Evolutionary conservation across 1,140 invertebrate species (phyloP).

Genomic region (Heliothis virescens): DNA sequence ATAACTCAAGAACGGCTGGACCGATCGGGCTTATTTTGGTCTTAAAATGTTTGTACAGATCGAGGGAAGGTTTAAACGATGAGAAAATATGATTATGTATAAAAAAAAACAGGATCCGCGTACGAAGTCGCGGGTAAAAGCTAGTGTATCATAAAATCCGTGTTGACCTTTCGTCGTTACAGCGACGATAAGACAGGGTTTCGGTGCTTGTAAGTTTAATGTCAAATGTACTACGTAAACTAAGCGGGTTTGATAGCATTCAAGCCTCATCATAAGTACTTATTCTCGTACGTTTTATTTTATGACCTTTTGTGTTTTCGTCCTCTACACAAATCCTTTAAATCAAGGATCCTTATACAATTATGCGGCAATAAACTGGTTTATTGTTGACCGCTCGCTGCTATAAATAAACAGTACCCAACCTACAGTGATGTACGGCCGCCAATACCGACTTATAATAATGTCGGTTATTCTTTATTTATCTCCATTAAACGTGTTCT

Average conservation of each 20-base stretch:
- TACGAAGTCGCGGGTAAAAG: too few species aligned
- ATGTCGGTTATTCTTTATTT: conserved; percentile 29
- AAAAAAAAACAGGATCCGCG: too few species aligned
- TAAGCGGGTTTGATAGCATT: conserved; percentile 37
- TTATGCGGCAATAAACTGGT: conserved; percentile 28
- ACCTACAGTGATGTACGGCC: neutral
- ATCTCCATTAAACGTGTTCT: conserved; percentile 20
- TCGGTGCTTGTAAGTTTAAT: conserved; percentile 46
- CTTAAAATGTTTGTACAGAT: too few species aligned
- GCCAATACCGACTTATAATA: neutral
- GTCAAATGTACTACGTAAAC: conserved; percentile 46
- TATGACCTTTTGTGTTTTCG: conserved; percentile 30
- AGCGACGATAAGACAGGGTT: conserved; percentile 34
- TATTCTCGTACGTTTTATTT: conserved; percentile 39
- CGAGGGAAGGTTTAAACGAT: too few species aligned
- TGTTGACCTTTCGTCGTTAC: conserved; percentile 48
- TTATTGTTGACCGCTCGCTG: conserved; percentile 23
- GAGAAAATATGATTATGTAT: too few species aligned
- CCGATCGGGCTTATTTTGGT: too few species aligned
- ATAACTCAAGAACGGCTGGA: too few species aligned
- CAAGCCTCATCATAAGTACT: conserved; percentile 15
- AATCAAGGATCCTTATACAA: conserved; percentile 27
- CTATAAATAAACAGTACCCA: conserved; percentile 34
- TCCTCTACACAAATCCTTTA: conserved; percentile 41
- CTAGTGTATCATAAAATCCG: conserved; percentile 45